Base-by-base conservation (phyloP, 1,140 invertebrate genomes). In the Lithobius niger region DNA sequence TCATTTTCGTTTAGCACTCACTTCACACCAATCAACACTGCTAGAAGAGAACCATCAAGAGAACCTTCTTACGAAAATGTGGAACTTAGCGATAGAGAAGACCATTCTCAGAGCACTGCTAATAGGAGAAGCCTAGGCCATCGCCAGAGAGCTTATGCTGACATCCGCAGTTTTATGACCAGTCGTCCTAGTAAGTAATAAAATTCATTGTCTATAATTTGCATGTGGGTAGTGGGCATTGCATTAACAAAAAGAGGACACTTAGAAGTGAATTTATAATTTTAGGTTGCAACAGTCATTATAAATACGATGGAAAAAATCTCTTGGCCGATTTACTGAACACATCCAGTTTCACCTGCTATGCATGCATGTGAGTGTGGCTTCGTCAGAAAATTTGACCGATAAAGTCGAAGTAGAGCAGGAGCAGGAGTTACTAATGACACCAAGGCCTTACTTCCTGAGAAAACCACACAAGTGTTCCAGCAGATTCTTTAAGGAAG, bases 111-210 rank as follows among this genome's bases (percentile, higher is more conserved):
- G 27, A 13, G 6, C 6, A 25, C 48, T n/a, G 4, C 48, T 26
- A 4, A 26, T 26, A 13, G 48, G 19, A 10, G 51, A n/a, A 22
- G 51, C 3, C 27, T 52, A 3, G 31, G 19, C 16, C 31, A 28
- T 36, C 28, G 51, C 15, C 51, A 52, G 40, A 40, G 51, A 52
- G 31, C 55, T 55, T 43, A 53, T 54, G 48, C 55, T 18, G 55
- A 57, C 28, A 57, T 57, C 16, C 48, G 55, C 19, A 54, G 42
- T 42, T 57, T 57, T 21, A 44, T 57, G 49, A 57, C 50, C 2
- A 57, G 43, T 42, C 21, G 51, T 15, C 55, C 49, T 44, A 42
- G 48, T 57, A 50, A 27, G 22, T n/a, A n/a, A n/a, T 49, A 19
- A 42, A 10, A 3, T 15, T 16, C 13, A 52, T 6, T 6, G 26